Evolutionary conservation across 2,888 invertebrate species (phyloP), one percentile per base, ranked within the genome.

Genomic region (Diarsia dahlii): DNA sequence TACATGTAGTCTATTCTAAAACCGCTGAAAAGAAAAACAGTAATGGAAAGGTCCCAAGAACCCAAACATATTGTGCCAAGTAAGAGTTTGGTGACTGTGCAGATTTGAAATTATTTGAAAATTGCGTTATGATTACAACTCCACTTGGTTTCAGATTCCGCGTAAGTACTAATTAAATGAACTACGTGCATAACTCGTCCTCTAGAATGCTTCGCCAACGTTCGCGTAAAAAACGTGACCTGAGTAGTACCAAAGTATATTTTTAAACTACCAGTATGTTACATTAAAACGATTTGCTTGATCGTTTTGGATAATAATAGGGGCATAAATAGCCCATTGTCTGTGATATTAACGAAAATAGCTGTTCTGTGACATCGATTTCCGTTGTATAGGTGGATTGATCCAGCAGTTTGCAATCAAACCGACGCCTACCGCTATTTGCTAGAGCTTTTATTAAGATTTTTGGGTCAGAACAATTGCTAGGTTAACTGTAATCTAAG

Each of bases 401-500:
- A 84, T 87, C 82, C 80, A 80, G 81, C 74, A 88, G 84, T 89
- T 87, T 83, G 87, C 84, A 84, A 88, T 86, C 84, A 86, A 89
- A 88, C 81, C 81, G 78, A 87, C 82, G 88, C 78, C 87, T 82
- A 80, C 84, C 75, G 84, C 87, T 80, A 74, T 85, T 85, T 77
- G 63, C 65, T 68, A 68, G 28, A 84, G 73, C 77, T 78, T 81
- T 87, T 54, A 76, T 86, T 81, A 84, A 15, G 39, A 78, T 84
- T 85, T 92, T 93, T 89, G 85, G 92, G 93, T 92, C 92, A 88
- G 87, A 91, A 92, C 91, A 93, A 90, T 92, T 90, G 92, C 92
- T 91, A 88, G 85, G 89, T 87, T 95, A 95, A 95, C 95, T 93
- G 95, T 95, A 92, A 86, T 92, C 90, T 89, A 86, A 88, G 90